A percentile compares a stretch with the other conserved stretches of the same genome.
Conservation (phyloP, 92 coral and sea anemone genomes). For the Epizoanthus fatuus region DNA sequence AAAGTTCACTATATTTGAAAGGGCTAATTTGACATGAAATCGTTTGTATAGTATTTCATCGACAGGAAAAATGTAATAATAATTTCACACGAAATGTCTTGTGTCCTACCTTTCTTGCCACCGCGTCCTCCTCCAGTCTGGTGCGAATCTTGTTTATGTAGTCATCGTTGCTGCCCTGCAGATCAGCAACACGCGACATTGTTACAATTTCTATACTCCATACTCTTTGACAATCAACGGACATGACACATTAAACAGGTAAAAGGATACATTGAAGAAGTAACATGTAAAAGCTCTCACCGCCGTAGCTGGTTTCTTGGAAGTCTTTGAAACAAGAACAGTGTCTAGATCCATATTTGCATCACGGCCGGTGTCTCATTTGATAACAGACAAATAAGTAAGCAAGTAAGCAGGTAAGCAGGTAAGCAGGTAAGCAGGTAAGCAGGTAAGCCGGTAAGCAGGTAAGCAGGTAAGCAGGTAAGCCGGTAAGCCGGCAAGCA, state of each 20-base stretch:
- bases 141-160: slow-evolving; percentile 90
- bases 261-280: no score
- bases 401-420: no score
- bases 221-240: neutral
- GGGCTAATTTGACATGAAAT: no score
- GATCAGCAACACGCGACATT: neutral
- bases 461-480: no score
- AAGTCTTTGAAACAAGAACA: slow-evolving; percentile 67
- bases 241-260: neutral
- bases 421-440: no score
- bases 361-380: slow-evolving; percentile 55
- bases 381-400: neutral
- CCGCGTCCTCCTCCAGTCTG: slow-evolving; percentile 91
- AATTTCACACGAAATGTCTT: neutral
- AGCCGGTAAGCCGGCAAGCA: no score
- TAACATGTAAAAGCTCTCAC: neutral
- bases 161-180: slow-evolving; percentile 78
- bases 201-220: no score
- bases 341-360: slow-evolving; percentile 64
- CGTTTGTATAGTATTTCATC: no score
- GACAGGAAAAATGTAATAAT: no score
- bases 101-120: slow-evolving; percentile 84
- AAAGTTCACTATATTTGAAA: no score
- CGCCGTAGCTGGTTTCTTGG: slow-evolving; percentile 64
- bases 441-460: no score